A percentile compares a stretch with the other conserved stretches of the same genome.
Evolutionary conservation across 2,113 vertebrate genomes (phyloP).

Genomic region (Vireo altiloquus): DNA sequence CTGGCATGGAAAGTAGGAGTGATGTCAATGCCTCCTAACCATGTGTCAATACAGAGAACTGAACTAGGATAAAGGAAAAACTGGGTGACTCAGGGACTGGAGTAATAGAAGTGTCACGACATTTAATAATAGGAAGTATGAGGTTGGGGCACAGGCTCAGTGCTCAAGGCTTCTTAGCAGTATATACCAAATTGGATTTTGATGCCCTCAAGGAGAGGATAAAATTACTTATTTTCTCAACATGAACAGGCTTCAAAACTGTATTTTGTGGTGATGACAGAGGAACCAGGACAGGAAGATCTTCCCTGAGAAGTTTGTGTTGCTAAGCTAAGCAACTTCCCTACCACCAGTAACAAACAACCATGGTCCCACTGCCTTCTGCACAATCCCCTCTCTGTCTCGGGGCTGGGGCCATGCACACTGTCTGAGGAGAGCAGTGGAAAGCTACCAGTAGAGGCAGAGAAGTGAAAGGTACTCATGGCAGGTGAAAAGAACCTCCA

Average conservation of each 20-base stretch:
- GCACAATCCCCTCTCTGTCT: background rate
- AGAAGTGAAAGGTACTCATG: background rate
- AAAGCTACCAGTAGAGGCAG: accelerated
- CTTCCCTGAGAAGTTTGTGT: background rate
- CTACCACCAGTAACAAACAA: background rate
- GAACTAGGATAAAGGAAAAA: constrained; percentile 16
- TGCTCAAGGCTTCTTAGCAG: constrained; percentile 45
- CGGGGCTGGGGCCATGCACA: accelerated
- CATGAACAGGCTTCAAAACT: constrained; percentile 15
- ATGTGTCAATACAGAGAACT: background rate
- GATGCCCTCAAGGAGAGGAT: constrained; percentile 50
- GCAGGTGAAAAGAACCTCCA: background rate
- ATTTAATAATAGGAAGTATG: constrained; percentile 58
- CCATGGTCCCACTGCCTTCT: background rate
- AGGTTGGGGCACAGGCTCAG: constrained; percentile 24
- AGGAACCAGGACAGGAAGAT: background rate
- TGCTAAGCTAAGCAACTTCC: background rate
- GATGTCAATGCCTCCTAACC: constrained; percentile 20
- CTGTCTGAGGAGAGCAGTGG: accelerated
- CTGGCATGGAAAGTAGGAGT: background rate
- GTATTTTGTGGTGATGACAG: constrained; percentile 14
- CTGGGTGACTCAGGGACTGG: background rate
- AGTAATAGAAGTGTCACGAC: constrained; percentile 45
- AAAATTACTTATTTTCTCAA: constrained; percentile 63
- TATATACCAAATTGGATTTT: constrained; percentile 57